Evolutionary conservation across 2,888 invertebrate species (phyloP), one percentile per base, ranked within the genome.

Genomic region (Orthosia cruda): DNA sequence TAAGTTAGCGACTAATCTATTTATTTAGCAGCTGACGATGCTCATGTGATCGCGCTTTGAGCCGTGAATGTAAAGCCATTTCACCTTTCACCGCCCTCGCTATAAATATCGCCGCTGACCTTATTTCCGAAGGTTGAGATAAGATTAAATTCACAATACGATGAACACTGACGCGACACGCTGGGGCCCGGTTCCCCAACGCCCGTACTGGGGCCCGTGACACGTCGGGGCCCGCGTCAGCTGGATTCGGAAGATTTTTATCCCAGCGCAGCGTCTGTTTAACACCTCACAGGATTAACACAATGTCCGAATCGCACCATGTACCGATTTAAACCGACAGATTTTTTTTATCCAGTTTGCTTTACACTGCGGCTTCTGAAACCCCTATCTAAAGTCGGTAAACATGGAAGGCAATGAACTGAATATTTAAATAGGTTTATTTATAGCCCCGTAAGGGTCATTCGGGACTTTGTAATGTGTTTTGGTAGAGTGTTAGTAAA

Each of bases 361-460:
- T 23, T 58, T 32, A 23, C 50, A 52, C 50, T 62, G 20, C 55
- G 54, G 32, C 12, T 45, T 52, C 47, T 15, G 7, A 49, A 59
- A 49, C 13, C 58, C 26, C 7, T 13, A 12, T 18, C 18, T 49
- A 15, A 32, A 64, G 7, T 47, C 58, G 11, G 52, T 40, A 74
- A 32, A 54, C 52, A 54, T 49, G 40, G 47, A 40, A 40, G 40
- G 40, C 40, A 40, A 45, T 73, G 59, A 49, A 54, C 23, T 74
- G 58, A 64, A 64, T 23, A 54, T 54, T 74, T 61, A 12, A 74
- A 59, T 61, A 32, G 4, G 49, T n/a, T 54, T 40, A 66, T 74
- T 66, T 54, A 54, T 65, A 23, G 23, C 9, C 23, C 23, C 65
- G 4, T 18, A 54, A 15, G 45, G 23, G 49, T 49, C 13, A 47